Evolutionary conservation across 2,113 vertebrate species (phyloP).

Genomic region (Todiramphus chloris): DNA sequence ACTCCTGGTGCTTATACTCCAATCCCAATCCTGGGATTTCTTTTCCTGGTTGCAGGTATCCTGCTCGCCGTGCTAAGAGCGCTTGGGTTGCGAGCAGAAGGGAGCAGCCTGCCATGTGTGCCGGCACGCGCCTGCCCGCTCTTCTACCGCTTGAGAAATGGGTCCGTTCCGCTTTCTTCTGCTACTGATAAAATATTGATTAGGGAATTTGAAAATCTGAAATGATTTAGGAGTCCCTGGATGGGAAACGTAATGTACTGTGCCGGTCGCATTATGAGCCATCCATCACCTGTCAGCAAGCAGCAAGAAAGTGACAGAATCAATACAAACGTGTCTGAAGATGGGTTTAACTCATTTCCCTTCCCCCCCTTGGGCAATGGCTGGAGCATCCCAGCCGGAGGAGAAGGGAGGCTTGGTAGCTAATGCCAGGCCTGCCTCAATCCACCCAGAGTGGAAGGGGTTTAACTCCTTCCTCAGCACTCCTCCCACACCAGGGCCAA

Average conservation of each 20-base stretch:
- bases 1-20: neutral
- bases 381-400: neutral
- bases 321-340: slow-evolving; percentile 79
- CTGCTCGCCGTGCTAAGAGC: neutral
- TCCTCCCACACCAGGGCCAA: neutral
- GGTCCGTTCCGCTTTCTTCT: slow-evolving; percentile 63
- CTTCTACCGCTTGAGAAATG: slow-evolving; percentile 51
- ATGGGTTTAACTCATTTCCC: slow-evolving; percentile 79
- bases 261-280: slow-evolving; percentile 72
- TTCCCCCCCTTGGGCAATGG: slow-evolving; percentile 20
- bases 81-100: neutral
- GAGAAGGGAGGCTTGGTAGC: neutral
- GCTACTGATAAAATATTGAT: slow-evolving; percentile 82
- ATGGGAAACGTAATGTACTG: slow-evolving; percentile 77
- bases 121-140: neutral
- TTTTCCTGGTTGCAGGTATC: neutral
- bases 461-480: neutral
- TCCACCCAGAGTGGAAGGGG: neutral
- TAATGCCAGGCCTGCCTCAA: neutral
- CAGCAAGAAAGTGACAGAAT: slow-evolving; percentile 79
- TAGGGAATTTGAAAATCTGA: slow-evolving; percentile 81
- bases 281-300: slow-evolving; percentile 81
- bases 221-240: slow-evolving; percentile 82
- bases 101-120: neutral
- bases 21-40: neutral